phyloP scores from a whole-genome alignment of 2,888 invertebrate genomes.

The Caenorhabditis uteleia region DNA sequence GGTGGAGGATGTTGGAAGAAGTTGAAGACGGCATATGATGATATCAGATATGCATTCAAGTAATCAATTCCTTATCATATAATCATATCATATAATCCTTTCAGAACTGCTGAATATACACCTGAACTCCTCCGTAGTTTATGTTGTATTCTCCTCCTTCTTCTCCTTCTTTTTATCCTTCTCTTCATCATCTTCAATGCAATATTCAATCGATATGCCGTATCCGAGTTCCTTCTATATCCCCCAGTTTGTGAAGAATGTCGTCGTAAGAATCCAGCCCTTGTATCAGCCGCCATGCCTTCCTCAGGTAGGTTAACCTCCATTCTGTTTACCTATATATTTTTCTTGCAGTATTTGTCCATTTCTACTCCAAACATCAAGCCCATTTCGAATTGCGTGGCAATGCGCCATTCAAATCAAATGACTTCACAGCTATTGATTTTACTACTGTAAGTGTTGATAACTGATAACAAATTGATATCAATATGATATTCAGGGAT shows the following conservation, averaged over 20 bases:
- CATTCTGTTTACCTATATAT: neutral
- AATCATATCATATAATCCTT: constrained; percentile 6
- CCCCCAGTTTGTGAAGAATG: constrained; percentile 68
- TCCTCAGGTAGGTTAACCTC: constrained; percentile 31
- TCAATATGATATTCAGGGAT: constrained; percentile 46
- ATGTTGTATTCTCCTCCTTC: constrained; percentile 59
- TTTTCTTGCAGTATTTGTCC: constrained; percentile 48
- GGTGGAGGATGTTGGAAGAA: constrained; percentile 37
- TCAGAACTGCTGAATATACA: constrained; percentile 57
- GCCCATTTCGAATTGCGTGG: constrained; percentile 66
- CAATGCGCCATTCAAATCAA: constrained; percentile 66
- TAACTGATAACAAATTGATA: neutral
- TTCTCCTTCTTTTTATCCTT: constrained; percentile 60
- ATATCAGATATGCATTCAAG: constrained; percentile 38
- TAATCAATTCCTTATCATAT: constrained; percentile 5
- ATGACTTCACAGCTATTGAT: constrained; percentile 68
- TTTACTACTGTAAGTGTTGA: constrained; percentile 56
- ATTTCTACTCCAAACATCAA: constrained; percentile 53
- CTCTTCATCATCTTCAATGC: constrained; percentile 60
- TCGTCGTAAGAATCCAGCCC: constrained; percentile 59
- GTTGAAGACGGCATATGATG: constrained; percentile 23
- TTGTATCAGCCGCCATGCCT: constrained; percentile 49
- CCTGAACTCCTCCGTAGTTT: constrained; percentile 51
- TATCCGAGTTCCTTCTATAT: constrained; percentile 60
- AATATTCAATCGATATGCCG: constrained; percentile 57